Evolutionary conservation across 1,140 invertebrate species (phyloP).

Genomic region (Listronotus bonariensis): DNA sequence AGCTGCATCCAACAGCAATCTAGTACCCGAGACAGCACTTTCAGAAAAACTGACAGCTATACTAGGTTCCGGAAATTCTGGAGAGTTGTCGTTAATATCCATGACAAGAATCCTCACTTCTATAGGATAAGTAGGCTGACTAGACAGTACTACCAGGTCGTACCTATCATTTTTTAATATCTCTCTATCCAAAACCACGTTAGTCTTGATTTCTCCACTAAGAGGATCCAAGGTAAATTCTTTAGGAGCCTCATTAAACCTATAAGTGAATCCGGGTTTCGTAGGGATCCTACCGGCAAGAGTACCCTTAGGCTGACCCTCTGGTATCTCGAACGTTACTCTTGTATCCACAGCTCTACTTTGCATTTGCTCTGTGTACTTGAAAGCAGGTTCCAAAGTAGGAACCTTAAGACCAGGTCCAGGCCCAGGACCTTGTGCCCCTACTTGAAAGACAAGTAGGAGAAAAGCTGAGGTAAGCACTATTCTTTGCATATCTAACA

Average conservation of each 20-base stretch:
- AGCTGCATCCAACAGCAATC: constrained; percentile 84
- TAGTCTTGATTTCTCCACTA: constrained; percentile 82
- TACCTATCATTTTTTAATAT: constrained; percentile 75
- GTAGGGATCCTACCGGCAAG: constrained; percentile 83
- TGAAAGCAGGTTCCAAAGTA: constrained; percentile 51
- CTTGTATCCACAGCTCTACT: constrained; percentile 84
- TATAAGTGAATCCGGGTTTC: constrained; percentile 84
- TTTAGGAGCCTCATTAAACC: constrained; percentile 86
- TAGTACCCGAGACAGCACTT: constrained; percentile 84
- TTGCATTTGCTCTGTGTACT: constrained; percentile 72
- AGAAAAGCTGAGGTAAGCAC: constrained; percentile 29
- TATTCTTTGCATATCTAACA: constrained; percentile 43
- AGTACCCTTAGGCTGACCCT: constrained; percentile 81
- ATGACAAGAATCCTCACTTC: constrained; percentile 85
- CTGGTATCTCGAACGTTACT: constrained; percentile 81
- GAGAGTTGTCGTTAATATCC: constrained; percentile 89
- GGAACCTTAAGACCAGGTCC: constrained; percentile 58
- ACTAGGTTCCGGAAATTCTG: constrained; percentile 85
- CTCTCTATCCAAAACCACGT: constrained; percentile 81
- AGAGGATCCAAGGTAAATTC: constrained; percentile 81
- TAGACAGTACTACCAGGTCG: constrained; percentile 87
- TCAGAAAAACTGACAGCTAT: constrained; percentile 88
- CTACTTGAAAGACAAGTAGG: constrained; percentile 40
- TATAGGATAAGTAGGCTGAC: constrained; percentile 90
- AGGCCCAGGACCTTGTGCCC: constrained; percentile 53